A percentile compares a stretch with the other conserved stretches of the same genome.
Conservation (phyloP, 2,113 vertebrate genomes). For the Phrynosoma platyrhinos region DNA sequence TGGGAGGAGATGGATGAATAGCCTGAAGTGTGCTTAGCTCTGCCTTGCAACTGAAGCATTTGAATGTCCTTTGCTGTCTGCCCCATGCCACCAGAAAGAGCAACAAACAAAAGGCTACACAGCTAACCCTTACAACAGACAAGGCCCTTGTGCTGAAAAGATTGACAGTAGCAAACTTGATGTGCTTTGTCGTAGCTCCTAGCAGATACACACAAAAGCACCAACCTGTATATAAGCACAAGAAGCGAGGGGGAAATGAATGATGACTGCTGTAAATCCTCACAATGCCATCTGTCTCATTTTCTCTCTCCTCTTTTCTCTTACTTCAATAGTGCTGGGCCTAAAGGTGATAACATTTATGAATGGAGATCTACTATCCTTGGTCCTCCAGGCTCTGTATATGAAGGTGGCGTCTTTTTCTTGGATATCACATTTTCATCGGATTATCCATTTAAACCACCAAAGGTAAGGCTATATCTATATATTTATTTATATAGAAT, state of each 20-base stretch:
- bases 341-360: conserved; percentile 98
- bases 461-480: conserved; percentile 86
- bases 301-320: conserved; percentile 37
- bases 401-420: conserved; percentile 97
- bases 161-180: neutral
- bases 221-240: neutral
- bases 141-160: neutral
- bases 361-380: conserved; percentile 98
- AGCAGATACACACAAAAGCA: conserved; percentile 10
- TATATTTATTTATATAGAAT: conserved; percentile 32
- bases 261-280: conserved; percentile 19
- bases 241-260: neutral
- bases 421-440: conserved; percentile 98
- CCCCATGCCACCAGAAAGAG: neutral
- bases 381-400: conserved; percentile 95
- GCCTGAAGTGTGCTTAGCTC: neutral
- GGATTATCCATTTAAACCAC: conserved; percentile 98
- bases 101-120: conserved; percentile 9
- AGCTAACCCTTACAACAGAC: neutral
- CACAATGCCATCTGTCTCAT: conserved; percentile 43
- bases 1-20: neutral
- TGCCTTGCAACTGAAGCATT: neutral
- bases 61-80: neutral
- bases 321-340: conserved; percentile 85
- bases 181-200: neutral